Base-by-base conservation (phyloP, 2,888 invertebrate genomes). In the Vandiemenella viatica region DNA sequence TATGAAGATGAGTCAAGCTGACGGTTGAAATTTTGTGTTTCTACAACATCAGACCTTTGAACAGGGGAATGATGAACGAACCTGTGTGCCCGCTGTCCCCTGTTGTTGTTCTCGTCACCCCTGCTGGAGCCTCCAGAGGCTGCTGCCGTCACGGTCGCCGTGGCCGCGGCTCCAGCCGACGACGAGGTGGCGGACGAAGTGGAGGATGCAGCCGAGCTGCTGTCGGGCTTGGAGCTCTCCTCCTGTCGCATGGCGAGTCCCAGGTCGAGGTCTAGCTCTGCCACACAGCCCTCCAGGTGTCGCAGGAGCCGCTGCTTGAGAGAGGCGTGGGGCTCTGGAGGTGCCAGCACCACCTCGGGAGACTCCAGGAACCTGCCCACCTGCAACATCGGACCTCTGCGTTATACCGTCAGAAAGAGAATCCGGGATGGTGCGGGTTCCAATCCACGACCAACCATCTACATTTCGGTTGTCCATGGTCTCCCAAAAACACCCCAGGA, bases 251-350 rank as follows among this genome's bases (percentile, higher is more conserved):
- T n/a, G 1, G 66, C 50, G 45, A 56, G 51, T 15, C 73, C 71
- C 45, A 75, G 67, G 59, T 76, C 76, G 50, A 75, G 63, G 58
- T 76, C 76, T 17, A 77, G 69, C 58, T 77, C 77, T 1, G 73
- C 67, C n/a, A 76, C 71, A 61, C 77, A 77, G 56, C 71, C 71
- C 57, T 77, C 76, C 56, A 78, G 61, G 59, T 78, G 77, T 32
- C 75, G 67, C 3, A 77, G 62, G 21, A 78, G 63, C 46, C 77
- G 65, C 58, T 77, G 76, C 50, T 75, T 71, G 15, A 76, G 70
- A 1, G 74, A 74, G 1, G 71, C 67, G 50, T 77, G 32, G 2
- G 32, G 32, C n/a, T 32, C 32, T 10, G 32, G 32, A n/a, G n/a
- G n/a, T 2, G 32, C 32, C 32, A 32, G 32, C 59, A 75, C 74